Percentiles rank a stretch among this genome's conserved stretches.
Evolutionary conservation across 2,888 invertebrate genomes (phyloP).

Genomic region (Drepanosiphum platanoidis): DNA sequence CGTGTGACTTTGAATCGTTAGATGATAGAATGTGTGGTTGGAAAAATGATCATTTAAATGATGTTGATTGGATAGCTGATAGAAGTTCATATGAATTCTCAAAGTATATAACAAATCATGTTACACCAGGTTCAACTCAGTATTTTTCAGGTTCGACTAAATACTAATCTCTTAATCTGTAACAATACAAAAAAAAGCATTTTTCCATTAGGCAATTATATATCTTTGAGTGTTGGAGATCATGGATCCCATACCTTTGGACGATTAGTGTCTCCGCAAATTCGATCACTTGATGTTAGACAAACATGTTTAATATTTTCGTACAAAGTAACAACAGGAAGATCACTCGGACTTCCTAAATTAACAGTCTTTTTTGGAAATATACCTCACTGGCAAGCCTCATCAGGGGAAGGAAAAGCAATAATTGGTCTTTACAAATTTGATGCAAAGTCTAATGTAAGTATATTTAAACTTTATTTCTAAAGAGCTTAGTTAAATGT

Average conservation of each 20-base stretch:
- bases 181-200: not conserved
- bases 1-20: conserved; percentile 75
- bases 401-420: conserved; percentile 40
- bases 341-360: not conserved
- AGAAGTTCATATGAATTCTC: conserved; percentile 19
- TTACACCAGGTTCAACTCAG: conserved; percentile 39
- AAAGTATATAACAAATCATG: not conserved
- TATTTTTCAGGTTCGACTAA: conserved; percentile 34
- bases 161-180: not conserved
- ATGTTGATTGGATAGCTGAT: conserved; percentile 78
- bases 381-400: conserved; percentile 40
- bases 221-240: conserved; percentile 44
- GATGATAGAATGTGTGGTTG: conserved; percentile 78
- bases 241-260: conserved; percentile 16
- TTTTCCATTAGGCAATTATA: conserved; percentile 30
- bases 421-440: conserved; percentile 37
- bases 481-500: not conserved
- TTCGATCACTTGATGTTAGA: not conserved
- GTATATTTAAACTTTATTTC: not conserved
- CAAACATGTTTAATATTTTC: conserved; percentile 48
- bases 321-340: conserved; percentile 12
- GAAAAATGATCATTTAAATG: conserved; percentile 76
- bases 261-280: conserved; percentile 12
- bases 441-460: conserved; percentile 2
- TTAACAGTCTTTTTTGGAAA: conserved; percentile 34